Evolutionary conservation across 2,797 vertebrate species (phyloP).

Genomic region (Sebastolobus alascanus): DNA sequence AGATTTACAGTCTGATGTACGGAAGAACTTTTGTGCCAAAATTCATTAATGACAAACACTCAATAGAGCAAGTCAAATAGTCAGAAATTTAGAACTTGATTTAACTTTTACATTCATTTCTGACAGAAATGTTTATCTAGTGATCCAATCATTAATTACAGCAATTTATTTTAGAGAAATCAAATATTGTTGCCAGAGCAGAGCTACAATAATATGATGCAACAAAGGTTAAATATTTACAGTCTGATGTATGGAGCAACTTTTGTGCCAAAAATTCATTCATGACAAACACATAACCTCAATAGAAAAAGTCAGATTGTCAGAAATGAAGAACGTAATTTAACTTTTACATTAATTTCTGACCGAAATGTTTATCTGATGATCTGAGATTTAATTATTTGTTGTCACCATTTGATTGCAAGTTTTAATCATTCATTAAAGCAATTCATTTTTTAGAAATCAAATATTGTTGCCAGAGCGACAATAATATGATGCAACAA

Average conservation of each 20-base stretch:
- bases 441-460: not conserved
- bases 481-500: not conserved
- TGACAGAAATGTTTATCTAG: not conserved
- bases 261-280: not conserved
- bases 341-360: not conserved
- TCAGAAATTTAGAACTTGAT: too few species aligned
- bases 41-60: not conserved
- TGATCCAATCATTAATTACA: not conserved
- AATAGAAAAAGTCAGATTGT: too few species aligned
- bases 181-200: not conserved
- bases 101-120: not conserved
- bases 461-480: not conserved
- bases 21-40: not conserved
- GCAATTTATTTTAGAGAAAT: not conserved
- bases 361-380: not conserved
- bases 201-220: not conserved
- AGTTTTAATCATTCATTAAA: not conserved
- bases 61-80: not conserved
- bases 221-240: not conserved
- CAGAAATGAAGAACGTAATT: not conserved
- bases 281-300: not conserved
- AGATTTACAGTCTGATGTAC: not conserved
- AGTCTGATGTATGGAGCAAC: not conserved
- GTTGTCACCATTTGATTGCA: not conserved
- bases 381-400: not conserved